Percentiles rank a stretch among this genome's conserved stretches.
phyloP scores from a whole-genome alignment of 2,888 invertebrate species.

The Melanostoma mellinum region DNA sequence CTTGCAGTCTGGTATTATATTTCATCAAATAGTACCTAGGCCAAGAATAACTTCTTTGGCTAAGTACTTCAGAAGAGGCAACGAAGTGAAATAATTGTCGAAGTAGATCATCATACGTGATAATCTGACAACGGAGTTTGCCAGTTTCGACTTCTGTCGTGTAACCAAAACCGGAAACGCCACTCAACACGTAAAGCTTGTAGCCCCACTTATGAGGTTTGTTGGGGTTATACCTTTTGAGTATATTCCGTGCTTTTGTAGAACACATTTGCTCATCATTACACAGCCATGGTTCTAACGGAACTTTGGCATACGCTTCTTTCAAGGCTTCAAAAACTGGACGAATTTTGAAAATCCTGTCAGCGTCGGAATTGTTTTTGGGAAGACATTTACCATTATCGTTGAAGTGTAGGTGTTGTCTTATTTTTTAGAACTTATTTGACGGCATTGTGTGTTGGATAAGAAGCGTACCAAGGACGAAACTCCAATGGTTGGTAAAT shows the following conservation, averaged over 20 bases:
- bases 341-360: too few species aligned
- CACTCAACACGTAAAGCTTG: constrained; percentile 72
- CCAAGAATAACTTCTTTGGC: too few species aligned
- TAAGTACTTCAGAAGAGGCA: too few species aligned
- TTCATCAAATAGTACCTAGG: too few species aligned
- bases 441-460: constrained; percentile 36
- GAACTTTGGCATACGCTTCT: too few species aligned
- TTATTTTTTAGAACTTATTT: too few species aligned
- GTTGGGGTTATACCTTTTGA: constrained; percentile 71
- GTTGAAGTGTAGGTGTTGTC: too few species aligned
- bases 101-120: too few species aligned
- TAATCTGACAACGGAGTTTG: background rate
- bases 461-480: constrained; percentile 46
- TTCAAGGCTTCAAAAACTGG: constrained; percentile 7
- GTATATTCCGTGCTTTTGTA: constrained; percentile 38
- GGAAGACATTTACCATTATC: too few species aligned
- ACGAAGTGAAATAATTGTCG: too few species aligned
- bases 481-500: constrained; percentile 62
- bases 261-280: background rate
- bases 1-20: too few species aligned
- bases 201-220: constrained; percentile 72
- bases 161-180: constrained; percentile 69
- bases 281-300: background rate
- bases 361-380: too few species aligned
- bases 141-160: constrained; percentile 49